Conservation (phyloP, 1,140 invertebrate genomes). For the Gonatopus flavifemur region DNA sequence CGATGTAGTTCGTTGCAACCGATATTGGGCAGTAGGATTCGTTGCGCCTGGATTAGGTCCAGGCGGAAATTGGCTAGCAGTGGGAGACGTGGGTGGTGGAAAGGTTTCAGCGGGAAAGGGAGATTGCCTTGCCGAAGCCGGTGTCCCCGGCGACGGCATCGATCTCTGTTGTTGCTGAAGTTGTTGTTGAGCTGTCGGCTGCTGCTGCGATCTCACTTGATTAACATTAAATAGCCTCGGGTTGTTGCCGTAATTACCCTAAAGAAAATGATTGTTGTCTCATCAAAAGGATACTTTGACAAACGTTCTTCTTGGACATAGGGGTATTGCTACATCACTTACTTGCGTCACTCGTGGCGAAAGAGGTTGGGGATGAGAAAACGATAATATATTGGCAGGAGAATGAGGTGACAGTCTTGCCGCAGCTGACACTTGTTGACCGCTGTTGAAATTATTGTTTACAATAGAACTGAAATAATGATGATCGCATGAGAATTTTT, state of each 20-base stretch:
- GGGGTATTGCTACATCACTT: slow-evolving; percentile 20
- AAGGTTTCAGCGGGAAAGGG: slow-evolving; percentile 62
- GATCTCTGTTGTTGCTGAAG: slow-evolving; percentile 54
- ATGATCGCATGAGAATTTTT: neutral
- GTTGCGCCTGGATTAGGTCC: slow-evolving; percentile 58
- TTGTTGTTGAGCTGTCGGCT: slow-evolving; percentile 34
- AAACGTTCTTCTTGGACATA: neutral
- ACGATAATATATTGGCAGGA: slow-evolving; percentile 49
- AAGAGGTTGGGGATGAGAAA: slow-evolving; percentile 53
- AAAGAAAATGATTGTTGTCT: too few relatives aligned
- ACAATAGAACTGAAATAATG: slow-evolving; percentile 43
- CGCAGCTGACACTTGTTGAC: slow-evolving; percentile 50
- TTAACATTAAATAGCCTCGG: slow-evolving; percentile 55
- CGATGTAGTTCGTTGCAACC: slow-evolving; percentile 66
- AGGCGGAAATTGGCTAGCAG: slow-evolving; percentile 57
- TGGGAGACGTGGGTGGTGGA: slow-evolving; percentile 56
- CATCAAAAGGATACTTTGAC: too few relatives aligned
- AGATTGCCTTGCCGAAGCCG: slow-evolving; percentile 60
- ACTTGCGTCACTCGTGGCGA: slow-evolving; percentile 55
- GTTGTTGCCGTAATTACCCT: slow-evolving; percentile 54
- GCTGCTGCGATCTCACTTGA: slow-evolving; percentile 47
- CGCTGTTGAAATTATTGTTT: slow-evolving; percentile 54
- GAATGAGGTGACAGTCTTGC: slow-evolving; percentile 54
- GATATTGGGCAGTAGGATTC: slow-evolving; percentile 60
- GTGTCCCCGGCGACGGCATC: slow-evolving; percentile 60